Evolutionary conservation across 2,888 invertebrate species (phyloP), one percentile per base, ranked within the genome.

Genomic region (Napeogenes sylphis): DNA sequence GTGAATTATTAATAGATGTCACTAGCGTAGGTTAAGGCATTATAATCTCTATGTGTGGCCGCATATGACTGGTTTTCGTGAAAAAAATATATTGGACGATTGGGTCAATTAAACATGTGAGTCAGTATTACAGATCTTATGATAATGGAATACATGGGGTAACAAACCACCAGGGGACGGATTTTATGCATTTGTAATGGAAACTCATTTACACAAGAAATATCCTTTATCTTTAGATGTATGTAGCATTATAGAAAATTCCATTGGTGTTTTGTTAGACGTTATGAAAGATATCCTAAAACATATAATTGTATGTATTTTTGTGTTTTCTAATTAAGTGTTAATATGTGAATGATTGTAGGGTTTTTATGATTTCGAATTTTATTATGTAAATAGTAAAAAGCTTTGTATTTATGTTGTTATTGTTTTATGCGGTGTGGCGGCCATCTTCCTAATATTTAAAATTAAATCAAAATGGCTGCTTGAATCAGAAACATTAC

Each of bases 41-140:
- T 77, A 80, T 83, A 85, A 83, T 82, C 81, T 83, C 81, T 74
- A 72, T 75, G 70, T 66, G 73, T 64, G 71, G 68, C 68, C 68
- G 61, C 59, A 55, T 65, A 62, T 62, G 68, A 75, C 71, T 70
- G 68, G 68, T 70, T 61, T 67, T 65, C 63, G 66, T 64, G 60
- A 55, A 55, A 59, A 21, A 46, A 53, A 55, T 63, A 59, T 56
- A 58, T 61, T 47, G 56, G 51, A 61, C 62, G 70, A 51, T 58
- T 65, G 73, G 70, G 74, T 88, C 88, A 87, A 88, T 89, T 87
- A 77, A 77, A 77, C 73, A 77, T 76, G 81, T 82, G 81, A 84
- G 84, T 85, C 90, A 90, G 90, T 90, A 90, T 90, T 90, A 90
- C 86, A 88, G 86, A 86, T 86, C 82, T 75, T 65, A 51, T 54